These are phyloP conservation scores for Pipistrellus nathusii DNA, from an alignment of 2,797 vertebrate species.

Conservation along the genomic window DNA sequence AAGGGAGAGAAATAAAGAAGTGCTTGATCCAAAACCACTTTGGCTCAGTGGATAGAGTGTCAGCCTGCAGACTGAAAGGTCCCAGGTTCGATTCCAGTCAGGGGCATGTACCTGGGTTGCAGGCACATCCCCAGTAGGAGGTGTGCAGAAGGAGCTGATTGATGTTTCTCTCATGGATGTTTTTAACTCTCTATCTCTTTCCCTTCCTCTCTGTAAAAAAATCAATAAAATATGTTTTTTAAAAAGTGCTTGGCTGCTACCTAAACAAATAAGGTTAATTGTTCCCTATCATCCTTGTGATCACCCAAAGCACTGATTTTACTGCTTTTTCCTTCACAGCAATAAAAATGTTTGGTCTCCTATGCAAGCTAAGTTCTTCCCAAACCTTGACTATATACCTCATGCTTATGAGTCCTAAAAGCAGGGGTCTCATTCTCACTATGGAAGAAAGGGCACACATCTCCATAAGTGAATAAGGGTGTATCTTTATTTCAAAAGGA, in stretches of 20 bases:
- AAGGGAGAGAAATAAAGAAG: background rate
- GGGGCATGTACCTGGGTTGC: too few species aligned
- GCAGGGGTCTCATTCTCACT: background rate
- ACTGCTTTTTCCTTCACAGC: background rate
- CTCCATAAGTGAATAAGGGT: background rate
- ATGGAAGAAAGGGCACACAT: background rate
- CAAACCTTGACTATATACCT: background rate
- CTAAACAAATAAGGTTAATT: background rate
- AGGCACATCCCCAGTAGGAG: too few species aligned
- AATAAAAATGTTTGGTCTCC: slow-evolving; percentile 9
- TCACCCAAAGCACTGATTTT: background rate
- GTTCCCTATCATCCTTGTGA: background rate
- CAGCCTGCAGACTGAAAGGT: too few species aligned
- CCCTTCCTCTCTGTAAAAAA: too few species aligned
- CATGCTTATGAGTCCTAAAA: background rate
- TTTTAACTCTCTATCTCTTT: too few species aligned
- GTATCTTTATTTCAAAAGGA: background rate
- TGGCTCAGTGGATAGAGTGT: too few species aligned
- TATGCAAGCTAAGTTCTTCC: background rate
- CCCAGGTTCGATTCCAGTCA: too few species aligned
- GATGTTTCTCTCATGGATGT: too few species aligned
- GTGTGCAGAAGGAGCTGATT: too few species aligned
- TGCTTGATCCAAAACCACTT: too few species aligned
- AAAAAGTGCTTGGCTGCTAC: background rate
- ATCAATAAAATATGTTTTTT: too few species aligned